These are phyloP conservation scores for Drosophila mercatorum DNA, from an alignment of 2,888 invertebrate species.

Conservation along the genomic window DNA sequence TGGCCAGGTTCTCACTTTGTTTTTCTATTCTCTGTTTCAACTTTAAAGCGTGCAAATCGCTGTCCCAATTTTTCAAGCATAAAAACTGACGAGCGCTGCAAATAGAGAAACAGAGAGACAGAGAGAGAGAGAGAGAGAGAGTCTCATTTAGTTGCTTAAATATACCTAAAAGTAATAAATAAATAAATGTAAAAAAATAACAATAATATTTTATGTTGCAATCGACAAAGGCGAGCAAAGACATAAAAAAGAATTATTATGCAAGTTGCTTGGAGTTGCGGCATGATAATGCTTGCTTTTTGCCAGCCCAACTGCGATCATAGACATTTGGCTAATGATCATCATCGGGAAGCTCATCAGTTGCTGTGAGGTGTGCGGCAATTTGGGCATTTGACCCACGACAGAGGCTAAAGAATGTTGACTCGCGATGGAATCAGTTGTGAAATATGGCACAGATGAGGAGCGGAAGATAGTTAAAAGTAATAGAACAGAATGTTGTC, in stretches of 20 bases:
- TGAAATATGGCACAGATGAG: background rate
- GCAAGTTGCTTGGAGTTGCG: constrained; percentile 45
- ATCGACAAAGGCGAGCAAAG: constrained; percentile 48
- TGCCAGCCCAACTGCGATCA: constrained; percentile 11
- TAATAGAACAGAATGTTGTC: constrained; percentile 5
- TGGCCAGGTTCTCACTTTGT: constrained; percentile 2
- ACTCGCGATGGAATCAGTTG: constrained; percentile 2
- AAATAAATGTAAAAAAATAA: constrained; percentile 17
- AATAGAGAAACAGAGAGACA: constrained; percentile 26
- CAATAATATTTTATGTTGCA: constrained; percentile 57
- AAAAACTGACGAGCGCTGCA: constrained; percentile 61
- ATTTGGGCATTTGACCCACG: constrained; percentile 28
- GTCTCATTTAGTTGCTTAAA: constrained; percentile 50
- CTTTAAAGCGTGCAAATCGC: constrained; percentile 71
- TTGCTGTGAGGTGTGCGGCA: constrained; percentile 27
- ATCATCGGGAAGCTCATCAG: background rate
- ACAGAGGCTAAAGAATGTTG: constrained; percentile 23
- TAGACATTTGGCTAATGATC: constrained; percentile 3
- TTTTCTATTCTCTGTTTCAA: constrained; percentile 26
- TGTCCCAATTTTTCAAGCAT: constrained; percentile 80
- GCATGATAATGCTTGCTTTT: constrained; percentile 59
- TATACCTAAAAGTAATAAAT: constrained; percentile 24
- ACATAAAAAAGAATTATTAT: constrained; percentile 77
- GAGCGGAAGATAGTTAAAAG: background rate
- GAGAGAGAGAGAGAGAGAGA: constrained; percentile 8